Evolutionary conservation across 2,888 invertebrate species (phyloP), one percentile per base, ranked within the genome.

Genomic region (Merodon equestris): DNA sequence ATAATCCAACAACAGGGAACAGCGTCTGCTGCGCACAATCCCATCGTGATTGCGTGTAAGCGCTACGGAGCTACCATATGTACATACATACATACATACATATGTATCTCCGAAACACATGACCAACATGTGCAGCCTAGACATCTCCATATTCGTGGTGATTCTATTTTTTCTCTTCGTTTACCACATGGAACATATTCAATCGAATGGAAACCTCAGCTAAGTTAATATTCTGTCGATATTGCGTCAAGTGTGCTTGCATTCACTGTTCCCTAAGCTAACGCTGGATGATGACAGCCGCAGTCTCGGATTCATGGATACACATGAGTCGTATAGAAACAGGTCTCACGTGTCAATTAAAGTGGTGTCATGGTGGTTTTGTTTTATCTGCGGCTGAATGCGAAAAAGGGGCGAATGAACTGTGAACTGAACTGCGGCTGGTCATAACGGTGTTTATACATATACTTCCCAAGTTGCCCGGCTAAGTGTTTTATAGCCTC

Each of bases 301-400:
- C 53, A 66, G 66, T 58, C 58, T 66, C 44, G 40, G 51, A 63
- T 68, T 57, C 40, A 51, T 17, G 38, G 47, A 48, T 48, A 50
- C 27, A 53, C 47, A 34, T 42, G 15, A n/a, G 10, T 12, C 14
- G 14, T 17, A 48, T 36, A 36, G 36, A 19, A 48, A 47, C 61
- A 44, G 56, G 54, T 74, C 56, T 74, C 67, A 67, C 60, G 73
- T 74, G 67, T 67, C 67, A 74, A 61, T 56, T 74, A 67, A 61
- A 56, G 56, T 67, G 64, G 70, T 75, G 63, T 70, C 63, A 75
- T 64, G 70, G 75, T 18, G 67, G 67, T 61, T 67, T 60, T 44
- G 61, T 74, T 74, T 56, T 61, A 74, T 74, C 58, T 63, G 75
- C 38, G 58, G 42, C 27, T n/a, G n/a, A n/a, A n/a, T n/a, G n/a